Conservation (phyloP, 2,797 vertebrate genomes). For the Moxostoma hubbsi region DNA sequence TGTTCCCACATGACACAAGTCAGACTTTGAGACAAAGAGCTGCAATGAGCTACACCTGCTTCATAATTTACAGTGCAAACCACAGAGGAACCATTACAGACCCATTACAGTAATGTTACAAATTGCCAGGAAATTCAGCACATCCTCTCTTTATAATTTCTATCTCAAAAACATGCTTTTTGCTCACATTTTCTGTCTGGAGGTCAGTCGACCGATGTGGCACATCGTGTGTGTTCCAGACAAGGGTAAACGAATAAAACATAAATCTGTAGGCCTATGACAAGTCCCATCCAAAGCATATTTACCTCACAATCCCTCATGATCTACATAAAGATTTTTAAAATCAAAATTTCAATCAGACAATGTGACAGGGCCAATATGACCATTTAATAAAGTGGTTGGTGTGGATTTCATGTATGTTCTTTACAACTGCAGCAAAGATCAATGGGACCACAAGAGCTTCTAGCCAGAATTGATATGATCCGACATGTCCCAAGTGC, state of each 20-base stretch:
- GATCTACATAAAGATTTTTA: too few relatives aligned
- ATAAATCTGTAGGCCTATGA: too few relatives aligned
- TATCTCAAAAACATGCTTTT: background rate
- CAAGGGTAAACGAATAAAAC: background rate
- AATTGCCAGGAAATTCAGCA: background rate
- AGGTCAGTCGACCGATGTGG: background rate
- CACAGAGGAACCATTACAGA: constrained; percentile 26
- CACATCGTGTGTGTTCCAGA: background rate
- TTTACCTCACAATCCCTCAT: too few relatives aligned
- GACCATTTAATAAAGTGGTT: too few relatives aligned
- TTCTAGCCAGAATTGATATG: constrained; percentile 30
- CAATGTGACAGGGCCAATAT: too few relatives aligned
- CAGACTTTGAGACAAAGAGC: background rate
- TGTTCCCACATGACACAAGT: background rate
- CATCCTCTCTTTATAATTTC: background rate
- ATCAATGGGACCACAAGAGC: constrained; percentile 23
- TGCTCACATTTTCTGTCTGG: background rate
- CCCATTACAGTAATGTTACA: background rate
- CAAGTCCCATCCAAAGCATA: background rate
- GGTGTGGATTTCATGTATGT: background rate
- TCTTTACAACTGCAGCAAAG: constrained; percentile 3
- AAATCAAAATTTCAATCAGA: too few relatives aligned
- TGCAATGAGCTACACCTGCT: background rate
- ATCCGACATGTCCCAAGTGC: constrained; percentile 28
- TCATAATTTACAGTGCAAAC: constrained; percentile 21